Base-by-base conservation (phyloP, 2,113 vertebrate species). In the Symphodus melops region DNA sequence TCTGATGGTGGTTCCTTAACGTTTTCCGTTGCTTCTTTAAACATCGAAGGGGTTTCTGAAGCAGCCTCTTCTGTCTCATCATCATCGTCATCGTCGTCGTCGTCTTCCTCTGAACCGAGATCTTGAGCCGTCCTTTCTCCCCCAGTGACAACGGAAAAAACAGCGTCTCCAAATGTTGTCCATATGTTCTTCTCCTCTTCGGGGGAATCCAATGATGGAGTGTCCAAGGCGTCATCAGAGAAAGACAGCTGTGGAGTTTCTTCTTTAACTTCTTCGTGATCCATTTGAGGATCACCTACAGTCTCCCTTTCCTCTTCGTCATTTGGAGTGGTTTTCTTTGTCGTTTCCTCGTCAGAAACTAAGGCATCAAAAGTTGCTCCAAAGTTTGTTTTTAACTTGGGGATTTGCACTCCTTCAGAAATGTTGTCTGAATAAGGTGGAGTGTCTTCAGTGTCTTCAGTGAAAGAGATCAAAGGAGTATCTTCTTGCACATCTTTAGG, bases 361-460 rank as follows among this genome's bases (percentile, higher is more conserved):
- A 51, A 8, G n/a, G 48, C 48, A 51, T 51, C 48, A 20, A 51
- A 51, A n/a, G 48, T 51, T 42, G 94, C 93, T 20, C 95, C 96
- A 70, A 96, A 84, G 48, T 93, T 94, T 23, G 96, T 96, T 93
- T 95, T 94, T 73, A 96, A 86, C 61, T 94, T 81, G 2, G 94
- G 75, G 63, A 93, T 89, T 54, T 91, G 86, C 58, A 93, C 91
- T 68, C 89, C 93, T 68, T 93, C 90, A 81, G 95, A 75, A 81
- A 92, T 68, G 53, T 85, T 71, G 48, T 51, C 48, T 20, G 85
- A 62, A 19, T 54, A 63, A 46, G 69, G 1, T 21, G 68, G 77
- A 28, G 57, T 41, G 2, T 86, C 65, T 68, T 63, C 6, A 13
- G 42, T 14, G 28, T 67, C 84, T 77, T 68, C 68, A 0, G 3